Evolutionary conservation across 1,140 invertebrate genomes (phyloP), one percentile per base, ranked within the genome.

Genomic region (Geopemphigus sp.): DNA sequence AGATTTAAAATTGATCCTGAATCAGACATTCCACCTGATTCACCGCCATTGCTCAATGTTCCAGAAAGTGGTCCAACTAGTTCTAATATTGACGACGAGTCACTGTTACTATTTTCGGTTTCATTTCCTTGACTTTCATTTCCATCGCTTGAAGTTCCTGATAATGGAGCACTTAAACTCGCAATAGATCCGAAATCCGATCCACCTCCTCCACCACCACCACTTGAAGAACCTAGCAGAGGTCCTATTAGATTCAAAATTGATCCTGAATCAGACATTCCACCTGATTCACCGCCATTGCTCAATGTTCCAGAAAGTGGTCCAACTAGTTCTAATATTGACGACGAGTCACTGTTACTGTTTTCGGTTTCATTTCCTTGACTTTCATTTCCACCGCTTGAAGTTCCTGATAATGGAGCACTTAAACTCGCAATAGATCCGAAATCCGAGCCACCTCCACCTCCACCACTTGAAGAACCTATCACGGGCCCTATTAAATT

Each of bases 241-340:
- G 82, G 82, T 17, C 81, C 82, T 24, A 82, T 54, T 22, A 82
- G 56, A 24, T 70, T 81, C 1, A 83, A 66, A 22, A 83, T 82
- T 2, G 74, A 81, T n/a, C 73, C 80, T 12, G 81, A 82, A 26
- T 80, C 82, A 19, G 82, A 83, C 3, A 61, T 32, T 15, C 82
- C 22, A 57, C 47, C n/a, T 4, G 32, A 39, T 39, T 39, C 32
- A 39, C 32, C 32, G 3, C 32, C 32, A 8, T 39, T 39, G 32
- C 32, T 39, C 32, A 39, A 39, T 8, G 32, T 39, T 8, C 32
- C 19, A 5, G 61, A 70, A 8, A 83, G 78, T 8, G 82, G 82
- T n/a, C 81, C 82, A 39, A 82, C 63, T 5, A 83, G 54, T 39
- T 63, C 81, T 3, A 83, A 80, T 29, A 83, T 83, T 6, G 81